These are phyloP conservation scores for Ptychadena robeensis DNA, from an alignment of 2,797 vertebrate species.

Conservation along the genomic window DNA sequence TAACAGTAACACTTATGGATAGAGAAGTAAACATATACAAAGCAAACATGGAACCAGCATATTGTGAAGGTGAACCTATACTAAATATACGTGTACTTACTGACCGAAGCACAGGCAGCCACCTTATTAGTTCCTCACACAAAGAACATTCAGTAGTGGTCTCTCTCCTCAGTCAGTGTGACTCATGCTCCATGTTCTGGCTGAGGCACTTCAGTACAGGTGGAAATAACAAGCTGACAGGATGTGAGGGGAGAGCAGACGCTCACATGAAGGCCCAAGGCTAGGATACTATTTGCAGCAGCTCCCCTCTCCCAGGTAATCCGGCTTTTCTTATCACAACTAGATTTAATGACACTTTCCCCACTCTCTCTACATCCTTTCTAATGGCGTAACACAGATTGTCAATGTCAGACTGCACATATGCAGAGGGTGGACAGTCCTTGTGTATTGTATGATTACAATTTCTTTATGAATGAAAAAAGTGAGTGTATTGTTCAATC, in stretches of 20 bases:
- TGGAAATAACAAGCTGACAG: constrained; percentile 35
- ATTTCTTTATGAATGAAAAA: too few species aligned
- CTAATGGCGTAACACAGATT: too few species aligned
- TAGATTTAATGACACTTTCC: neutral
- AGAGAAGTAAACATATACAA: too few species aligned
- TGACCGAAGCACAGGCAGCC: neutral
- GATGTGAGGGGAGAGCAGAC: constrained; percentile 11
- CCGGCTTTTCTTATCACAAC: neutral
- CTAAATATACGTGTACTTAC: too few species aligned
- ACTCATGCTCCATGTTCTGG: constrained; percentile 16
- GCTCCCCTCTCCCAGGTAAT: neutral
- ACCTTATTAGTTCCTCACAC: neutral
- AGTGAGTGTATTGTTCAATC: too few species aligned
- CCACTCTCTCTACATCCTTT: neutral
- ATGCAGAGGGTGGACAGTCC: too few species aligned
- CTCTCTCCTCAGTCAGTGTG: constrained; percentile 11
- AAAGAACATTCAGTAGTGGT: constrained; percentile 24
- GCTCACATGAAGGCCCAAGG: constrained; percentile 3
- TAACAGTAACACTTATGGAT: too few species aligned
- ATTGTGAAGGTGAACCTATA: too few species aligned
- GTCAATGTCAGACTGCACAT: too few species aligned
- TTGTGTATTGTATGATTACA: too few species aligned
- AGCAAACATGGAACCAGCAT: too few species aligned
- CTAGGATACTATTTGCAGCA: neutral
- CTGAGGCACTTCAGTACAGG: constrained; percentile 20